Conservation (phyloP, 2,113 vertebrate species). For the Plestiodon gilberti region DNA sequence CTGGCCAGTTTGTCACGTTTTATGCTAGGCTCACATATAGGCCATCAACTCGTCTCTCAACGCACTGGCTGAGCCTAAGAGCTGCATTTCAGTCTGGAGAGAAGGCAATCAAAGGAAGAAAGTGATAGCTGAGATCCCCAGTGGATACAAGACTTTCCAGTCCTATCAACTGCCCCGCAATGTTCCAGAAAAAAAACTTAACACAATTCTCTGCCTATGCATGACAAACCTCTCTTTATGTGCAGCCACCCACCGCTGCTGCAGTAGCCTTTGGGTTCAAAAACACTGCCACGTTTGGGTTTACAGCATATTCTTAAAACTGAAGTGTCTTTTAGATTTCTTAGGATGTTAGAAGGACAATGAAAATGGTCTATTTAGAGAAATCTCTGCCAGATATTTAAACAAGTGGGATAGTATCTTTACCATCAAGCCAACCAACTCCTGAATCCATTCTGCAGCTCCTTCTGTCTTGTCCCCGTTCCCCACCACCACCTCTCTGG, state of each 20-base stretch:
- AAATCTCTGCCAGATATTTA: not conserved
- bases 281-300: not conserved
- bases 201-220: not conserved
- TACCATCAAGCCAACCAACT: too few species aligned
- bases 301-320: not conserved
- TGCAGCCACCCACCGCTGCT: not conserved
- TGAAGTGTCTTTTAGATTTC: not conserved
- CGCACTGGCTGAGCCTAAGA: not conserved
- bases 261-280: not conserved
- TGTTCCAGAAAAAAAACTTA: not conserved
- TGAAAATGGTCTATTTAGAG: not conserved
- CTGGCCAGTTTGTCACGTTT: not conserved
- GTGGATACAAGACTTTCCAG: not conserved
- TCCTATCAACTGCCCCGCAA: not conserved
- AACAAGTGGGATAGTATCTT: not conserved
- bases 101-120: conserved; percentile 9
- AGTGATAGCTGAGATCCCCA: conserved; percentile 21
- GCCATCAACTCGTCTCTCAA: conserved; percentile 4
- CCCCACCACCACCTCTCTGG: not conserved
- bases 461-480: too few species aligned
- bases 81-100: not conserved
- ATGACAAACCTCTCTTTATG: not conserved
- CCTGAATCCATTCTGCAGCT: too few species aligned
- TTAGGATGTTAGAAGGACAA: not conserved
- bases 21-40: not conserved